A percentile compares a stretch with the other conserved stretches of the same genome.
phyloP scores from a whole-genome alignment of 2,113 vertebrate species.

The Perccottus glenii region DNA sequence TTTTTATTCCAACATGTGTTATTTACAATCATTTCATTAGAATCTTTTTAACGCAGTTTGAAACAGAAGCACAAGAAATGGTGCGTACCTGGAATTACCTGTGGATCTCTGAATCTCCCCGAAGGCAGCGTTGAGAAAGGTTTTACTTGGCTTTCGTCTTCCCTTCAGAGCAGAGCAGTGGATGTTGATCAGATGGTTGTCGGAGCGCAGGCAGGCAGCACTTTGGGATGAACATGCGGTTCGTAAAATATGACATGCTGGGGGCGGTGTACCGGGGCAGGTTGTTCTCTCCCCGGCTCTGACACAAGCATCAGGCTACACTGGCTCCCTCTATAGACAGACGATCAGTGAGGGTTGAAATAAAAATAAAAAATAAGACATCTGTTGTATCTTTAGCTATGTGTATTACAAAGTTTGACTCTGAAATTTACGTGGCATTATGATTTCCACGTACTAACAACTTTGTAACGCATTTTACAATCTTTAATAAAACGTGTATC shows the following conservation, averaged over 20 bases:
- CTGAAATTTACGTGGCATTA: no score
- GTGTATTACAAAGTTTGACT: no score
- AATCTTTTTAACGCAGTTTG: not conserved
- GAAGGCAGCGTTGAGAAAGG: slow-evolving; percentile 13
- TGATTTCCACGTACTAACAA: no score
- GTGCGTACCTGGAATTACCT: slow-evolving; percentile 67
- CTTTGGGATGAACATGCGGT: slow-evolving; percentile 70
- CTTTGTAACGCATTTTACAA: no score
- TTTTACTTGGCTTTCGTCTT: not conserved
- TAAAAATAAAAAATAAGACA: no score
- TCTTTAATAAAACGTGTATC: not conserved
- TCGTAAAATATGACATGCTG: slow-evolving; percentile 60
- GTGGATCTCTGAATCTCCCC: slow-evolving; percentile 43
- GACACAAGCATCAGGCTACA: slow-evolving; percentile 43
- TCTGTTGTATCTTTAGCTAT: no score
- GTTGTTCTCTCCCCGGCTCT: slow-evolving; percentile 68
- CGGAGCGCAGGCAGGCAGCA: slow-evolving; percentile 55
- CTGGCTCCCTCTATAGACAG: slow-evolving; percentile 79
- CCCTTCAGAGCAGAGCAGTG: slow-evolving; percentile 12
- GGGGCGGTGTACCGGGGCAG: slow-evolving; percentile 75
- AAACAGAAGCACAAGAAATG: not conserved
- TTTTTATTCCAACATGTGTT: not conserved
- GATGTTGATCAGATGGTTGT: slow-evolving; percentile 38
- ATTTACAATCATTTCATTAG: not conserved
- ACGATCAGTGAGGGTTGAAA: slow-evolving; percentile 5